Evolutionary conservation across 37 sponge, comb jelly and placozoan genomes (phyloP).

Genomic region (Halisarca cf. caerulea): DNA sequence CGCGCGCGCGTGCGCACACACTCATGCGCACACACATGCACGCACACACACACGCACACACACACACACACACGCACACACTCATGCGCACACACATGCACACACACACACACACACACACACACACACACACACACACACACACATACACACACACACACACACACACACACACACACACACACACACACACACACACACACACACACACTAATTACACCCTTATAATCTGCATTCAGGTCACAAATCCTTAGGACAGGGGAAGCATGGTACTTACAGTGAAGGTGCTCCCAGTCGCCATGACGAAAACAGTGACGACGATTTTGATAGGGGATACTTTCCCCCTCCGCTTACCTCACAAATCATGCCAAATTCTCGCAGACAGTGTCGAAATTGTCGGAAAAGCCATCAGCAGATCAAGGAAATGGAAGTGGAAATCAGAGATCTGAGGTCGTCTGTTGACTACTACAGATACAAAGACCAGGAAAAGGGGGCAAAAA

Average conservation of each 20-base stretch:
- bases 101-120: too few species aligned
- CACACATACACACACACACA: too few species aligned
- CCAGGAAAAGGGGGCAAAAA: background rate
- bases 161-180: too few species aligned
- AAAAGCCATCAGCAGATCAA: background rate
- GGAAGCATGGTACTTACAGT: constrained; percentile 1
- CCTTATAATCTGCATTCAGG: constrained; percentile 28
- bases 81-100: too few species aligned
- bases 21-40: too few species aligned
- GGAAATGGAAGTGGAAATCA: background rate
- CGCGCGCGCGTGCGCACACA: too few species aligned
- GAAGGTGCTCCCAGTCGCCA: constrained; percentile 10
- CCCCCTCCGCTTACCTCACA: background rate
- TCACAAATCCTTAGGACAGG: background rate
- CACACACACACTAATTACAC: too few species aligned
- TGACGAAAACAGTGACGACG: constrained; percentile 12
- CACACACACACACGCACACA: too few species aligned
- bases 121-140: too few species aligned
- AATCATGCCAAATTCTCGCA: background rate
- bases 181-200: too few species aligned
- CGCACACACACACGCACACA: too few species aligned
- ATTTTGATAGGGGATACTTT: background rate
- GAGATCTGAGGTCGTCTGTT: background rate
- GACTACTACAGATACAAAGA: background rate
- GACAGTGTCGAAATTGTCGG: background rate